phyloP scores from a whole-genome alignment of 2,113 vertebrate genomes.

The Pavo muticus region DNA sequence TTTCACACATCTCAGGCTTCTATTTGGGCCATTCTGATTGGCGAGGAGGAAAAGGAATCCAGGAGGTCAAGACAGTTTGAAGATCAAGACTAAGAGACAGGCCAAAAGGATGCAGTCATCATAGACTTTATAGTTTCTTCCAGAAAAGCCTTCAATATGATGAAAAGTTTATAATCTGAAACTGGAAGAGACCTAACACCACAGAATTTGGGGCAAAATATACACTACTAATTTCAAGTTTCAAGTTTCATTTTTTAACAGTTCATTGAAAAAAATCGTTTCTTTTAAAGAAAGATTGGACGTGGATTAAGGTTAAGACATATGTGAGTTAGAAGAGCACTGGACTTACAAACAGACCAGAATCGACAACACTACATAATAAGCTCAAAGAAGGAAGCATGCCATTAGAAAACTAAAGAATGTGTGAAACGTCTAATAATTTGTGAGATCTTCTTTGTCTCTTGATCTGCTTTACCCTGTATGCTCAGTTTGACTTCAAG shows the following conservation, averaged over 20 bases:
- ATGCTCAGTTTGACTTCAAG: neutral
- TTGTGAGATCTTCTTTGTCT: neutral
- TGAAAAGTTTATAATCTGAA: neutral
- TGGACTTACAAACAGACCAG: neutral
- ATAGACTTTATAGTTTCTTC: neutral
- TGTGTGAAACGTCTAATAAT: neutral
- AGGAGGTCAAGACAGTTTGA: neutral
- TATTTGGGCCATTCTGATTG: neutral
- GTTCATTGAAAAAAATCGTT: neutral
- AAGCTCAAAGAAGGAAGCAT: neutral
- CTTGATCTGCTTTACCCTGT: neutral
- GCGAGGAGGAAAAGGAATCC: neutral
- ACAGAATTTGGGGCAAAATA: neutral
- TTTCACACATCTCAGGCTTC: neutral
- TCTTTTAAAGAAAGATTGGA: neutral
- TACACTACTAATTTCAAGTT: neutral
- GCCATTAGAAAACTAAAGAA: neutral
- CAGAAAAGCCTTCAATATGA: neutral
- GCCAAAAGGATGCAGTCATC: neutral
- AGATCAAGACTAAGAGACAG: neutral
- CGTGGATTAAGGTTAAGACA: neutral
- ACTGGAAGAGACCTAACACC: neutral
- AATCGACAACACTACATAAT: neutral
- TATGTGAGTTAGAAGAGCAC: rapidly evolving
- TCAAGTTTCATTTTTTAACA: neutral